These are phyloP conservation scores for Coelopa pilipes DNA, from an alignment of 2,888 invertebrate genomes.

Conservation along the genomic window DNA sequence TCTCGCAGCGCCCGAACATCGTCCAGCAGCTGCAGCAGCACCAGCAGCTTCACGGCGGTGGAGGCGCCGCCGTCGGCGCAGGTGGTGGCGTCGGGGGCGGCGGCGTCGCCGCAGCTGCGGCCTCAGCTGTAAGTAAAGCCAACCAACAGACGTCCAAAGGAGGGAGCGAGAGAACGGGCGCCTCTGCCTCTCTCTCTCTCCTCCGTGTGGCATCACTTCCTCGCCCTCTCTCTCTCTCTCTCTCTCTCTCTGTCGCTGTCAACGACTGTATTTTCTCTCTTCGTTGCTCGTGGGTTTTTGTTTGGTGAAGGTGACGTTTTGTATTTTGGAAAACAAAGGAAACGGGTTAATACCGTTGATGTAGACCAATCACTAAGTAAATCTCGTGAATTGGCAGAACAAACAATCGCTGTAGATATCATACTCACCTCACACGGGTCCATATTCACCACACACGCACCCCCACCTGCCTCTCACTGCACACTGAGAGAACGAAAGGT, in stretches of 20 bases:
- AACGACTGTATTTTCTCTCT: constrained; percentile 5
- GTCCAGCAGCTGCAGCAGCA: constrained; percentile 66
- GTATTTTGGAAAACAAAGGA: neutral
- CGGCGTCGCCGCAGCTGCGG: constrained; percentile 37
- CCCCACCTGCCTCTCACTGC: too few relatives aligned
- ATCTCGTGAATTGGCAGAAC: neutral
- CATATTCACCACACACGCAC: neutral
- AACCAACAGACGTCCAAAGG: neutral
- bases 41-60: constrained; percentile 52
- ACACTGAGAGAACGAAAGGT: too few relatives aligned
- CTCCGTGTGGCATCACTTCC: constrained; percentile 32
- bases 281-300: neutral
- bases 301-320: constrained; percentile 9
- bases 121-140: constrained; percentile 63
- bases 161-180: constrained; percentile 10
- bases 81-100: neutral
- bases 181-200: constrained; percentile 37
- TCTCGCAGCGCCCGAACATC: constrained; percentile 66
- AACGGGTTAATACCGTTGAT: neutral
- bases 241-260: constrained; percentile 6
- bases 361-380: neutral
- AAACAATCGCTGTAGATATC: constrained; percentile 11
- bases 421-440: constrained; percentile 10
- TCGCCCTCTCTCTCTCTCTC: constrained; percentile 35
- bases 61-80: constrained; percentile 34